These are phyloP conservation scores for Empidonax traillii DNA, from an alignment of 2,113 vertebrate species.

Conservation along the genomic window DNA sequence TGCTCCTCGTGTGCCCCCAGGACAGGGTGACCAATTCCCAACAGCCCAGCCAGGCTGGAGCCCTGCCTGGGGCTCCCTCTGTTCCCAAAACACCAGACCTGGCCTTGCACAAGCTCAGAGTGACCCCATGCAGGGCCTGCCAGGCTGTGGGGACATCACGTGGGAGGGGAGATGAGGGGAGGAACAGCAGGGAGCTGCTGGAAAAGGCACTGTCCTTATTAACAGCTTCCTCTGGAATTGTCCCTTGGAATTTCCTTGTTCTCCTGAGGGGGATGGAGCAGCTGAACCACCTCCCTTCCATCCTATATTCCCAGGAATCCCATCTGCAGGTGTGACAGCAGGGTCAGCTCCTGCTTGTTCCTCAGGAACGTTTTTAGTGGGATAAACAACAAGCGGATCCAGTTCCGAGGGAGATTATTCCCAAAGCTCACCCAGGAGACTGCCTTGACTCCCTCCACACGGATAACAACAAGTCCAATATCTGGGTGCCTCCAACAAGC, in stretches of 20 bases:
- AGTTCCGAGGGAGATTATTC: not conserved
- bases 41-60: not conserved
- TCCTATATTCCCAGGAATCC: not conserved
- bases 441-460: not conserved
- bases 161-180: not conserved
- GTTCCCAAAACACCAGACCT: not conserved
- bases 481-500: not conserved
- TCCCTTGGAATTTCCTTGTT: not conserved
- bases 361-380: not conserved
- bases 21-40: not conserved
- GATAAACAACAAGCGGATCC: not conserved
- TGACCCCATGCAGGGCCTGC: not conserved
- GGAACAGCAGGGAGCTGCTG: not conserved
- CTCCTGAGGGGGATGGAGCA: not conserved
- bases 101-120: not conserved
- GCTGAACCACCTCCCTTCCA: not conserved
- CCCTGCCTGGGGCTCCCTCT: not conserved
- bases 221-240: not conserved
- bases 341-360: not conserved
- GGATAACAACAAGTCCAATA: not conserved
- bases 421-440: not conserved
- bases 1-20: not conserved
- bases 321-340: not conserved
- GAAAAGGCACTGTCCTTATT: not conserved
- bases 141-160: fast-evolving